Percentiles rank a stretch among this genome's conserved stretches.
Conservation (phyloP, 1,140 invertebrate species). For the Diachasmimorpha longicaudata region DNA sequence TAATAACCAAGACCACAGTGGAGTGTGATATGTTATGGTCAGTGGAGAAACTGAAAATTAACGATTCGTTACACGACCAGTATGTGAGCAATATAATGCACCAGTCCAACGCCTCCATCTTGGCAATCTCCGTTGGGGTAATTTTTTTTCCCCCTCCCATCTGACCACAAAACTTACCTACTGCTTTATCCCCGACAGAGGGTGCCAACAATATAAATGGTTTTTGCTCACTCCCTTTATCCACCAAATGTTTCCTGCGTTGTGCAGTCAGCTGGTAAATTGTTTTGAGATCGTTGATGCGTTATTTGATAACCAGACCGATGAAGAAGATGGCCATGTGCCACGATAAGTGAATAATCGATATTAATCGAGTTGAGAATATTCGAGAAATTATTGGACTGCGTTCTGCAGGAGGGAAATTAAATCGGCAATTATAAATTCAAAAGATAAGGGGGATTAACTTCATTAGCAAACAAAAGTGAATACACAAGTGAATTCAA, state of each 20-base stretch:
- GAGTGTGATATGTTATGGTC: neutral
- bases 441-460: too few species aligned
- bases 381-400: too few species aligned
- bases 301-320: neutral
- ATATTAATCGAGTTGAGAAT: too few species aligned
- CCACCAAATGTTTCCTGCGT: neutral
- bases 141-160: neutral
- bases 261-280: neutral
- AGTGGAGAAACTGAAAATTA: conserved; percentile 3
- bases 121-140: neutral
- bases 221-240: neutral
- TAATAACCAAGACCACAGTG: neutral
- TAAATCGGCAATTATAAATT: too few species aligned
- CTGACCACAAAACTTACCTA: neutral
- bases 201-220: conserved; percentile 6
- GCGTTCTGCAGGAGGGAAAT: too few species aligned
- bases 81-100: conserved; percentile 4
- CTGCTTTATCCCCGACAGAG: neutral
- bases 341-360: too few species aligned
- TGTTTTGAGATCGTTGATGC: neutral
- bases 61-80: neutral
- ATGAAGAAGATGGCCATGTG: neutral
- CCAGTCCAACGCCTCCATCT: neutral
- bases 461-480: too few species aligned
- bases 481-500: conserved; percentile 12